Conservation (phyloP, 2,113 vertebrate species). For the Athene noctua region DNA sequence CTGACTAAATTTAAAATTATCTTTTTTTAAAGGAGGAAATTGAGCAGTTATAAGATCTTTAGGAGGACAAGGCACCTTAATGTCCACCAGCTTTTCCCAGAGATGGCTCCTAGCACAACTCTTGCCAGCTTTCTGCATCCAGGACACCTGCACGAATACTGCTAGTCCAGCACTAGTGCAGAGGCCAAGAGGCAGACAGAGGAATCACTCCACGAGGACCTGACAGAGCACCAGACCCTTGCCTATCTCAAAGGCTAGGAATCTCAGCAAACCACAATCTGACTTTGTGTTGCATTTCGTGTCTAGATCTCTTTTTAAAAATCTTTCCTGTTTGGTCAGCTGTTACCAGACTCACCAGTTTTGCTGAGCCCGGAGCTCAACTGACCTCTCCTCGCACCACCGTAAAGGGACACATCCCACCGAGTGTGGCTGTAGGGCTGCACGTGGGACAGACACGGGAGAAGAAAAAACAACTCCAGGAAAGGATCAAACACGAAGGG, state of each 20-base stretch:
- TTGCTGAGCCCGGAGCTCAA: rapidly evolving
- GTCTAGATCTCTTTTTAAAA: not conserved
- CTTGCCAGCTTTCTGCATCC: rapidly evolving
- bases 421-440: not conserved
- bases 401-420: not conserved
- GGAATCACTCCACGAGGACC: not conserved
- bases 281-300: not conserved
- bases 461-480: not conserved
- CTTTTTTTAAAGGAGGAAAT: not conserved
- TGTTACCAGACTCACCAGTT: not conserved
- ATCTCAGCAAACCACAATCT: not conserved
- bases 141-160: rapidly evolving
- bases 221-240: not conserved
- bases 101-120: not conserved
- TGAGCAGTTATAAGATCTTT: not conserved
- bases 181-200: not conserved
- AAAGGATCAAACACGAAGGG: not conserved
- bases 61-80: not conserved
- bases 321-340: not conserved
- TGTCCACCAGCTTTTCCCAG: not conserved
- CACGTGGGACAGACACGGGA: not conserved
- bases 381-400: not conserved
- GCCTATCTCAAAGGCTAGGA: not conserved
- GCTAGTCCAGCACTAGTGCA: not conserved
- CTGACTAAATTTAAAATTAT: not conserved